Conservation (phyloP, 2,113 vertebrate species). For the Phalacrocorax pelagicus region DNA sequence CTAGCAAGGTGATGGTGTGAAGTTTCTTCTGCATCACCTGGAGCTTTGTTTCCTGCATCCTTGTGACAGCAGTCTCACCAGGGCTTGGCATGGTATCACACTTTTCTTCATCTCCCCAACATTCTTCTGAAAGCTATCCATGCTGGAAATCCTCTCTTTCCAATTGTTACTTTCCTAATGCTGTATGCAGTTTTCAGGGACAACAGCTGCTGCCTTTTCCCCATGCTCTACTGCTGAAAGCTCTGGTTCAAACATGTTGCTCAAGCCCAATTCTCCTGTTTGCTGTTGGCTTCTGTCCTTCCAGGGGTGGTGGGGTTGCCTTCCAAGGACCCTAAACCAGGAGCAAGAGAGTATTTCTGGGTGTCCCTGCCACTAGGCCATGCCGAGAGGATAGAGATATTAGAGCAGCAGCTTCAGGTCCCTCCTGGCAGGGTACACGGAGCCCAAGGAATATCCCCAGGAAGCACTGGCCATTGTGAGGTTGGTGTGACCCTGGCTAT, state of each 20-base stretch:
- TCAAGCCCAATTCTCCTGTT: not conserved
- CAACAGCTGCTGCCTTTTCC: not conserved
- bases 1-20: slow-evolving; percentile 73
- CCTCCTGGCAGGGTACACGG: not conserved
- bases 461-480: not conserved
- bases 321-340: not conserved
- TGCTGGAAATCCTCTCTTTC: not conserved
- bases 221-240: not conserved
- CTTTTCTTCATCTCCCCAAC: not conserved
- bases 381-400: not conserved
- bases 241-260: not conserved
- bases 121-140: not conserved
- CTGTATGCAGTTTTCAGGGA: not conserved
- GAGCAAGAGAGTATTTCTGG: not conserved
- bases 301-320: not conserved
- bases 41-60: not conserved
- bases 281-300: not conserved
- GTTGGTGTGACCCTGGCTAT: not conserved
- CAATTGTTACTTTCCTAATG: not conserved
- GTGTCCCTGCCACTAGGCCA: not conserved
- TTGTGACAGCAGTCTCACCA: not conserved
- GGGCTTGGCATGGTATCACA: not conserved
- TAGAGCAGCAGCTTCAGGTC: not conserved
- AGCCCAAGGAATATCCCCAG: not conserved
- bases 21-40: slow-evolving; percentile 85